Evolutionary conservation across 2,113 vertebrate genomes (phyloP), one percentile per base, ranked within the genome.

Genomic region (Paramisgurnus dabryanus): DNA sequence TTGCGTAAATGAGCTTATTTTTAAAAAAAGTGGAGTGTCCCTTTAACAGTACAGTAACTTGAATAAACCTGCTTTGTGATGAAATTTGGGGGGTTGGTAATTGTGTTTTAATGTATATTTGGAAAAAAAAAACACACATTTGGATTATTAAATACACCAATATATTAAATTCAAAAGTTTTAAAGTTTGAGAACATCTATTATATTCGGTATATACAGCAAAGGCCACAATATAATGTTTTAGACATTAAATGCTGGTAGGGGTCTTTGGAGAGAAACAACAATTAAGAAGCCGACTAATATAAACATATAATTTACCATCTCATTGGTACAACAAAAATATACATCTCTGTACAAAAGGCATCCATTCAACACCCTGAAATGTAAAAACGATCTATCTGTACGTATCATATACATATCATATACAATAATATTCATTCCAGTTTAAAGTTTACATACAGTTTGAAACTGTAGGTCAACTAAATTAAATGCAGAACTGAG

Each of bases 301-400:
- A 77, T 66, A 77, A 77, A 66, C 75, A 76, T 41, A 50, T 66
- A 7, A 66, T 77, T 47, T 27, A 76, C 43, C 60, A 76, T 76
- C 22, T 40, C 55, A 64, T 34, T 49, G 6, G 47, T 55, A 77
- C 63, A 77, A 67, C 75, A 77, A 77, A 74, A 66, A 77, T 77
- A 77, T 76, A 41, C 61, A 77, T 77, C 75, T 77, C 75, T 77
- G 63, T 77, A 77, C 75, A 77, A 77, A 77, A 77, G 22, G n/a
- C 63, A 65, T 64, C 49, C 47, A 77, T 66, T 77, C 60, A 77
- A 43, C 60, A 77, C 47, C 45, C 27, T 77, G 61, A 49, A 66
- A 76, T 55, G 63, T 53, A 63, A 74, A 57, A 55, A 58, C 45
- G 7, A 73, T 7, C 13, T 6, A n/a, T 58, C 39, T 3, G n/a